A percentile compares a stretch with the other conserved stretches of the same genome.
phyloP scores from a whole-genome alignment of 2,113 vertebrate genomes.

The Osmerus mordax region DNA sequence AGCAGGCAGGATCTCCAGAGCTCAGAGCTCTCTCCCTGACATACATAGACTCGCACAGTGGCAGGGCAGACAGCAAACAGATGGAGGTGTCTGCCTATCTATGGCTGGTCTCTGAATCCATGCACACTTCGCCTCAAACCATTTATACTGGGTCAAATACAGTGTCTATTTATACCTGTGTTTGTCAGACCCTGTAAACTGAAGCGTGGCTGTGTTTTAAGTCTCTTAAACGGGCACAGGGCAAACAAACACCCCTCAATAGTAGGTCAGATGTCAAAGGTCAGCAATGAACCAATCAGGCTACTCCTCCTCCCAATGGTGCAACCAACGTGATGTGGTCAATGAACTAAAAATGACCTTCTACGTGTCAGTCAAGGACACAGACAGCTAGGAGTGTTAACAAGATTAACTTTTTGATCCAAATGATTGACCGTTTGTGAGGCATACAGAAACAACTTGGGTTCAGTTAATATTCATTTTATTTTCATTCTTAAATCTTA shows the following conservation, averaged over 20 bases:
- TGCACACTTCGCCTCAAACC: no score
- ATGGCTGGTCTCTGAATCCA: no score
- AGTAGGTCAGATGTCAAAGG: not conserved
- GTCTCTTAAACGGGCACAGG: not conserved
- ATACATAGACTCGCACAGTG: no score
- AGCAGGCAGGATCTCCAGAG: no score
- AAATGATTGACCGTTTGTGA: not conserved
- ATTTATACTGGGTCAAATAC: no score
- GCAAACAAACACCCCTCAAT: not conserved
- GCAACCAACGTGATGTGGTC: not conserved
- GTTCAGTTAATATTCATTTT: constrained; percentile 60
- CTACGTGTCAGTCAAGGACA: not conserved
- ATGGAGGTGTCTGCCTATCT: no score
- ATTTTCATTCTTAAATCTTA: constrained; percentile 54
- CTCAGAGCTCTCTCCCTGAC: no score
- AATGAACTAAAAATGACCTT: not conserved
- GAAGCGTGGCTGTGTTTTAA: not conserved
- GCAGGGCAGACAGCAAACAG: no score
- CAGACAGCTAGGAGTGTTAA: not conserved
- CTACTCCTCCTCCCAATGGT: not conserved
- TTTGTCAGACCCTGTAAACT: not conserved
- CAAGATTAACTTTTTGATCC: not conserved
- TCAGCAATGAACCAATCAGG: not conserved
- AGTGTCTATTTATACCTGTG: not conserved
- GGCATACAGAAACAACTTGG: constrained; percentile 27